Evolutionary conservation across 2,797 vertebrate genomes (phyloP), one percentile per base, ranked within the genome.

Genomic region (Knipowitschia caucasica): DNA sequence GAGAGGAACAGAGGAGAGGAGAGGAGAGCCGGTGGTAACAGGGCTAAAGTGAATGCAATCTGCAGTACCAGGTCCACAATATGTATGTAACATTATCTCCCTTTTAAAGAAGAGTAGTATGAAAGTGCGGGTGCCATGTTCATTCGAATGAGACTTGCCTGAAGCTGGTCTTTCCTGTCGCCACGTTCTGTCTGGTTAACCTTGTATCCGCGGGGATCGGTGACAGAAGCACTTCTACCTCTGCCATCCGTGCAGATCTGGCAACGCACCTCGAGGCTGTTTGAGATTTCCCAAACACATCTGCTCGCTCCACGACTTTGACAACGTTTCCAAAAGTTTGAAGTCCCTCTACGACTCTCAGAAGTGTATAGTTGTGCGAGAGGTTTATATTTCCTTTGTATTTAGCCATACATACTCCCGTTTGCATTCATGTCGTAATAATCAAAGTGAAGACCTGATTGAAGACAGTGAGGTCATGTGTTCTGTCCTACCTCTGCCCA

Each of bases 401-500:
- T 38, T 70, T 42, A 34, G 62, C 61, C 55, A 76, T 71, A 81
- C 78, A 82, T 62, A 53, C 75, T 67, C 67, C 67, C 72, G 55
- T 72, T 77, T 83, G 26, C 69, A 62, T 77, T 80, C 59, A 67
- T 71, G 67, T 81, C 71, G 26, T 80, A 77, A 78, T 81, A 68
- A 60, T 78, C 18, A 73, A 77, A 77, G 58, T 71, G 62, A 66
- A 66, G 64, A 82, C 62, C 66, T 62, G 69, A 81, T 67, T 77
- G 62, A 71, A 25, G 43, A 76, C 58, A 67, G 56, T 74, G 62
- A 75, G 65, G 79, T 53, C 57, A 54, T 74, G 73, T 78, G 78
- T 87, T 70, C 70, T 76, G 78, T 86, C 81, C 83, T 86, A 89
- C 87, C 88, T 89, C 86, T 82, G 65, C 77, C 59, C 74, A 81